A percentile compares a stretch with the other conserved stretches of the same genome.
Conservation (phyloP, 1,140 invertebrate genomes). For the Caerostris extrusa region DNA sequence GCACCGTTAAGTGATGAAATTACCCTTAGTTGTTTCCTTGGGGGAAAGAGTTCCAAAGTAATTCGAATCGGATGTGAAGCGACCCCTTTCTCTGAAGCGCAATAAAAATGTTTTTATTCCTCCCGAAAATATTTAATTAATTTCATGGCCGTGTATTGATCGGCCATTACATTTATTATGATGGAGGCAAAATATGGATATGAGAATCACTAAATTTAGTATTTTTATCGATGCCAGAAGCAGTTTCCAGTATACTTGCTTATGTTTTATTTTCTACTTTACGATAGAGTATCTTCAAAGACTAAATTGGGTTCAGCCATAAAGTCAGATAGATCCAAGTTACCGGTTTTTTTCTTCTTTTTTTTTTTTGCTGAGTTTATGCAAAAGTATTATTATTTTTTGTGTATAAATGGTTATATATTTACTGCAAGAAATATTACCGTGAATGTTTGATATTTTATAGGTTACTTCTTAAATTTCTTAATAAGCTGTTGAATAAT, state of each 20-base stretch:
- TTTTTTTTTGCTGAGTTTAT: too few species aligned
- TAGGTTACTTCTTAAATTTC: too few species aligned
- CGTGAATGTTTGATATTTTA: too few species aligned
- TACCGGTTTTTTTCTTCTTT: too few species aligned
- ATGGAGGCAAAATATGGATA: slow-evolving; percentile 17
- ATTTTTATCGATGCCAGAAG: neutral
- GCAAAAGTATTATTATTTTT: too few species aligned
- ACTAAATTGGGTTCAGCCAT: neutral
- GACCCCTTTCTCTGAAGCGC: neutral
- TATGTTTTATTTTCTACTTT: neutral
- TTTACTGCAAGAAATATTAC: too few species aligned
- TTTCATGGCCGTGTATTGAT: neutral
- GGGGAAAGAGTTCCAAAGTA: neutral
- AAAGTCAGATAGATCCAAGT: neutral
- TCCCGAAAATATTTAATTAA: slow-evolving; percentile 49
- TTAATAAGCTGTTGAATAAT: too few species aligned
- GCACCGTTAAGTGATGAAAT: neutral
- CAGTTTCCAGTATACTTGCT: too few species aligned
- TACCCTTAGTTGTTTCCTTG: neutral
- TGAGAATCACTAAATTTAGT: neutral
- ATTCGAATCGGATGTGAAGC: neutral
- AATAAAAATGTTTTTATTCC: slow-evolving; percentile 25
- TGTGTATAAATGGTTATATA: too few species aligned
- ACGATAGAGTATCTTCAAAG: neutral
- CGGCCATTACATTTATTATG: slow-evolving; percentile 42